Evolutionary conservation across 2,888 invertebrate species (phyloP), one percentile per base, ranked within the genome.

Genomic region (Seira musarum): DNA sequence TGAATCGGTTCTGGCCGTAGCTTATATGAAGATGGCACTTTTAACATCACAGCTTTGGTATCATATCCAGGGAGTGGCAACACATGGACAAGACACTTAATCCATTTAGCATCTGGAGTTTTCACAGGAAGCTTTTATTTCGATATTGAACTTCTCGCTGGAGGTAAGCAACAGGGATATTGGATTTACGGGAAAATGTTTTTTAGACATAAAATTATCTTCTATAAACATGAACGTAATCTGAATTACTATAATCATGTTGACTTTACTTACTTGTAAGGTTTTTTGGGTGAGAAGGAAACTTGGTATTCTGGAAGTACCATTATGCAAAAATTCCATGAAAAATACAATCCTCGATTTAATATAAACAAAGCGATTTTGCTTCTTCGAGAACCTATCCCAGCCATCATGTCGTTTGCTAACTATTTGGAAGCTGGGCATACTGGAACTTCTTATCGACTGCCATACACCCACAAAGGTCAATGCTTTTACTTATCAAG

Each of bases 381-480:
- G 1, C 77, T 89, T 1, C 75, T 88, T 2, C 74, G 89, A 30
- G 88, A 88, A 75, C 89, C 89, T n/a, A 88, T 88, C 80, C 85
- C 88, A 17, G 88, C 89, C 40, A 87, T 88, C 19, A 80, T 88
- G 15, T 87, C 88, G 13, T 88, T 87, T 76, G 87, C 88, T 35
- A 88, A 88, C 75, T 88, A 87, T 81, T 78, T 88, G 25, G 88
- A 88, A 83, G 87, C 86, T 1, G 89, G 89, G 0, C 89, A 89
- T 81, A 86, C 84, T 2, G 88, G 88, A 0, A 86, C 84, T 77
- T 88, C 88, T 5, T 87, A 87, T 0, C 83, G 85, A n/a, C 80
- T 83, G 15, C 86, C 88, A n/a, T 88, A 87, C 82, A 83, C 85
- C 53, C 87, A 87, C 46, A 87, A 86, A 87, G 88, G 88, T 88